Base-by-base conservation (phyloP, 1,140 invertebrate genomes). In the Aricia agestis region DNA sequence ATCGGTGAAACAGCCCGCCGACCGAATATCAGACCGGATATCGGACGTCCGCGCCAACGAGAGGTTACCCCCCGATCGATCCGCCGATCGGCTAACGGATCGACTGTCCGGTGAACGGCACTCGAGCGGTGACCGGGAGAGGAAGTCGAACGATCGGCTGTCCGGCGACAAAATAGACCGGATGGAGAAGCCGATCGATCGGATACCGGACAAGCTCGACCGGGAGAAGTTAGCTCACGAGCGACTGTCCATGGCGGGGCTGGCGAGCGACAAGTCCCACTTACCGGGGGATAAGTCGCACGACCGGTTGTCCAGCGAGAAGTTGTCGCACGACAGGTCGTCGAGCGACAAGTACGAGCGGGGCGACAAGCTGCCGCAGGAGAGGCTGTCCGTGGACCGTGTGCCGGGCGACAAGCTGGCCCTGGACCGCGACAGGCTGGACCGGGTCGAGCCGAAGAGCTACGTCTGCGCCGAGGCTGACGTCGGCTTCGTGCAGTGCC, bases 381-480 rank as follows among this genome's bases (percentile, higher is more conserved):
- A 81, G 19, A 75, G 76, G 67, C 74, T 76, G 45, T 74, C 78
- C 57, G 73, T 77, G 65, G 82, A 84, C 25, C 69, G 81, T 17
- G 61, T 82, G 15, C 72, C 77, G 17, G 77, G 76, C 10, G 83
- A 79, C 10, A 84, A 84, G 68, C 72, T 78, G 69, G 74, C 77
- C 13, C 76, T 81, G 68, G 83, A 85, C 41, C 75, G 76, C 32
- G 65, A 66, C 71, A 61, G 70, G 68, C 72, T 81, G 52, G 82
- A 85, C 3, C 74, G 83, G 61, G 74, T 83, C 31, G 68, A 71
- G 17, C 59, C 74, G 66, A 84, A 87, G 68, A 76, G 83, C 13
- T 89, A 80, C 73, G 80, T 90, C 2, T 71, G 78, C 10, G 89
- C 89, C 1, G 89, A 91, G 69, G 89, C 89, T 4, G 89, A 89